Percentiles rank a stretch among this genome's conserved stretches.
Conservation (phyloP, 2,113 vertebrate genomes). For the Malurus cyaneus region DNA sequence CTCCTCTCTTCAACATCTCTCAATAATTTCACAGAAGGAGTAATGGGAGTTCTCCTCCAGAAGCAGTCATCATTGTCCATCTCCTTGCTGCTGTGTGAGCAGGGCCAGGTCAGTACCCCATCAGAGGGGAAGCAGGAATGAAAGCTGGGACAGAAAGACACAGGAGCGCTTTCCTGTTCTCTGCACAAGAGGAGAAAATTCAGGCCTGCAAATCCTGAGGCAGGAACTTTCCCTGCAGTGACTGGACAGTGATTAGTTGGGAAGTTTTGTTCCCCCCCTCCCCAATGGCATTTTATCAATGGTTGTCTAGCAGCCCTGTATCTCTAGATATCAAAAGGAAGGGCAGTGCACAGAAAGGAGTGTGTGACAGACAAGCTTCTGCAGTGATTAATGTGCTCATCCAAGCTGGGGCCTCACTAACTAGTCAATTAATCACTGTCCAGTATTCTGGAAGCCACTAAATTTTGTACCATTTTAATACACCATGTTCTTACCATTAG, state of each 20-base stretch:
- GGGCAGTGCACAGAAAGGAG: conserved; percentile 34
- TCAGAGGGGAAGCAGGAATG: background rate
- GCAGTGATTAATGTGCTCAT: conserved; percentile 68
- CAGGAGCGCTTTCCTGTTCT: background rate
- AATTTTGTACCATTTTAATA: background rate
- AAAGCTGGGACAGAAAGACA: background rate
- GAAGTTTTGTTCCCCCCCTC: background rate
- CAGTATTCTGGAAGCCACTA: conserved; percentile 42
- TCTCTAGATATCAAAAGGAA: conserved; percentile 53
- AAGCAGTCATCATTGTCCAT: background rate
- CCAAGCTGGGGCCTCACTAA: background rate
- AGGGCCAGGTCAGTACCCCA: accelerated
- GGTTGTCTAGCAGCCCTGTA: conserved; percentile 23
- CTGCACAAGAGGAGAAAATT: background rate
- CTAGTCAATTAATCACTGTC: conserved; percentile 60
- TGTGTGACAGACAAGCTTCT: conserved; percentile 21
- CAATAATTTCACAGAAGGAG: background rate
- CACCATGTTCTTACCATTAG: background rate
- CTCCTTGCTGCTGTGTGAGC: background rate
- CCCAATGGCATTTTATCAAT: conserved; percentile 46
- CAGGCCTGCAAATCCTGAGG: background rate
- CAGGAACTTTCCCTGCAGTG: conserved; percentile 10
- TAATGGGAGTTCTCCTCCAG: background rate
- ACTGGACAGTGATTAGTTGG: background rate
- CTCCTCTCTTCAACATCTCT: background rate